These are phyloP conservation scores for Struthidea cinerea DNA, from an alignment of 2,113 vertebrate species.

Conservation along the genomic window DNA sequence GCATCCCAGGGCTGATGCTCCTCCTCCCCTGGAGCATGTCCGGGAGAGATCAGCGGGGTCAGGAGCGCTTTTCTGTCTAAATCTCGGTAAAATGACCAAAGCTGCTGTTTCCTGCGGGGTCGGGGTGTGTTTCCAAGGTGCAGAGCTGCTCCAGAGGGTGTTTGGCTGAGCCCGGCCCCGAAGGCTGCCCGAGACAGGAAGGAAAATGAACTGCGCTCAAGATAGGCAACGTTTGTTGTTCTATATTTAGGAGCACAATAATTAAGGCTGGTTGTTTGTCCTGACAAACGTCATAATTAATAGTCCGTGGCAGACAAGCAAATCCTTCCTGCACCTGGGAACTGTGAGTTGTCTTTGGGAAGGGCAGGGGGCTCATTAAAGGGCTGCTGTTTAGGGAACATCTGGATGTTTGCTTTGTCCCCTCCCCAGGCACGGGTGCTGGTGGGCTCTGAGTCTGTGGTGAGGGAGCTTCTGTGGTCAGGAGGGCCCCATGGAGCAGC, in stretches of 20 bases:
- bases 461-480: background rate
- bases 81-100: background rate
- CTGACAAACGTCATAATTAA: slow-evolving; percentile 44
- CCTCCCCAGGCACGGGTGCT: background rate
- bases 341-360: background rate
- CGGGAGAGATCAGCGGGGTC: background rate
- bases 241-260: slow-evolving; percentile 50
- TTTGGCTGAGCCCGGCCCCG: background rate
- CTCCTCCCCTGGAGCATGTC: rapidly evolving
- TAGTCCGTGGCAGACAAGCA: background rate
- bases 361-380: background rate
- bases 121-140: background rate
- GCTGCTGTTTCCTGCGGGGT: background rate
- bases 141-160: background rate
- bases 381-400: background rate
- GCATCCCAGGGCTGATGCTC: background rate
- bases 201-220: background rate
- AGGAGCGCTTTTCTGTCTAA: background rate
- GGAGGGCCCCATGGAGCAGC: background rate
- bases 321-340: slow-evolving; percentile 28
- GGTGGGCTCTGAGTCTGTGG: background rate
- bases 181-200: background rate
- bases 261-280: slow-evolving; percentile 50
- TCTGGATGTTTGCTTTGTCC: background rate
- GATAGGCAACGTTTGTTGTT: background rate